Percentiles rank a stretch among this genome's conserved stretches.
Conservation (phyloP, 1,140 invertebrate species). For the Drosophila bocki region DNA sequence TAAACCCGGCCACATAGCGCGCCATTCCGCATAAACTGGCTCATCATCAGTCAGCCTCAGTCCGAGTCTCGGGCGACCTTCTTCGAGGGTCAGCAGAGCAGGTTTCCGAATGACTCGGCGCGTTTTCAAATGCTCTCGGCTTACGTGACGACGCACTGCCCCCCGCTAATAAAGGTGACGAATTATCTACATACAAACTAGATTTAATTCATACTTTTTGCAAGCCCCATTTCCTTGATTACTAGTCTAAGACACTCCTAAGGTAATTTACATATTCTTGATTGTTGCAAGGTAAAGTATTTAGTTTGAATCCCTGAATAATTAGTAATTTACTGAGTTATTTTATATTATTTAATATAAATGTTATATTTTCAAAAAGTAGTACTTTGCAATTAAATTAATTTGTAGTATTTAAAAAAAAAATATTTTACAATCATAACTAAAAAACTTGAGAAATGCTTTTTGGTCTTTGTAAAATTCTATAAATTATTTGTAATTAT, state of each 20-base stretch:
- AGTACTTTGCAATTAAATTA: too few species aligned
- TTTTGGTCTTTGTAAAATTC: too few species aligned
- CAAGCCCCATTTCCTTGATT: conserved; percentile 19
- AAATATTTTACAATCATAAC: too few species aligned
- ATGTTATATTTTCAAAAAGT: too few species aligned
- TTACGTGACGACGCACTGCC: conserved; percentile 52
- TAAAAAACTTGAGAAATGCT: too few species aligned
- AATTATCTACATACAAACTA: conserved; percentile 9
- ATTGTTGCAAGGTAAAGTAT: background rate
- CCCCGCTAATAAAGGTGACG: conserved; percentile 44
- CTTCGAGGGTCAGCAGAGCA: conserved; percentile 60
- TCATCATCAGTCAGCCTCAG: conserved; percentile 42
- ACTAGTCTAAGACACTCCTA: conserved; percentile 1
- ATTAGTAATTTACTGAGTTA: too few species aligned
- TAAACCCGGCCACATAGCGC: conserved; percentile 20
- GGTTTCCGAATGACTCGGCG: conserved; percentile 61
- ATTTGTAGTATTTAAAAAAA: too few species aligned
- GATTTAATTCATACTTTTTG: conserved; percentile 21
- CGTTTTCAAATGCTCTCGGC: conserved; percentile 46
- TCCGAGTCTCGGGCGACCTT: conserved; percentile 48
- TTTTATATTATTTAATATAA: too few species aligned
- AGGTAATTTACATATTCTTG: conserved; percentile 6
- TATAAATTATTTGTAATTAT: too few species aligned
- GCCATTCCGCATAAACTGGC: conserved; percentile 42
- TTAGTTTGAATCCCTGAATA: background rate